phyloP scores from a whole-genome alignment of 2,113 vertebrate genomes.

The Mus pahari region DNA sequence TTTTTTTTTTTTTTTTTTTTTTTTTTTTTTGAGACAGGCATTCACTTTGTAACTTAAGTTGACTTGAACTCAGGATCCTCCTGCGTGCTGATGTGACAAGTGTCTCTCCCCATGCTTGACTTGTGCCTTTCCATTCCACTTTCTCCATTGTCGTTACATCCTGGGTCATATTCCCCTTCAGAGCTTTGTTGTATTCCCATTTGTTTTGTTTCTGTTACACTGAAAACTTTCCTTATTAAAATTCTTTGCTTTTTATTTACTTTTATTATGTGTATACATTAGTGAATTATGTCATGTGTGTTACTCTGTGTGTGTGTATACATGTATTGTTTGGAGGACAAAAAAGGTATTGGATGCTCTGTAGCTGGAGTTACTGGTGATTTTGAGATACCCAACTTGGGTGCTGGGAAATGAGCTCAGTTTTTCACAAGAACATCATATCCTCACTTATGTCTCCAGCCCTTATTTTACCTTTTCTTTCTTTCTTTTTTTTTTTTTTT shows the following conservation, averaged over 20 bases:
- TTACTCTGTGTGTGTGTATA: background rate
- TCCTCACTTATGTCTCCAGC: background rate
- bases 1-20: background rate
- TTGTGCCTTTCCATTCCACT: background rate
- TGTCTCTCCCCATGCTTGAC: background rate
- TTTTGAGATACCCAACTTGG: background rate
- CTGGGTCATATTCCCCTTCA: background rate
- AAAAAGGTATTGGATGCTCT: background rate
- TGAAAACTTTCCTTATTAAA: constrained; percentile 3
- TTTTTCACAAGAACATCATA: background rate
- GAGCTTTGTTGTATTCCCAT: background rate
- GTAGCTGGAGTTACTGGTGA: background rate
- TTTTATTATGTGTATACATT: background rate
- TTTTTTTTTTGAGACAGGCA: background rate
- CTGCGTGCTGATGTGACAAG: background rate
- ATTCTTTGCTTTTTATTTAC: constrained; percentile 1
- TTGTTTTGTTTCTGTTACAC: background rate
- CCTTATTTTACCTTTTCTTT: background rate
- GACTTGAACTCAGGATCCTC: background rate
- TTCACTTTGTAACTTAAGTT: background rate
- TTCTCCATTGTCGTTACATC: background rate
- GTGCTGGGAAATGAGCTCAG: background rate
- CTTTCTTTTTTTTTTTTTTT: no score
- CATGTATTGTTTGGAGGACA: background rate
- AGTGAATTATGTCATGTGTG: background rate